Conservation (phyloP, 2,113 vertebrate genomes). For the Petroica traversi region DNA sequence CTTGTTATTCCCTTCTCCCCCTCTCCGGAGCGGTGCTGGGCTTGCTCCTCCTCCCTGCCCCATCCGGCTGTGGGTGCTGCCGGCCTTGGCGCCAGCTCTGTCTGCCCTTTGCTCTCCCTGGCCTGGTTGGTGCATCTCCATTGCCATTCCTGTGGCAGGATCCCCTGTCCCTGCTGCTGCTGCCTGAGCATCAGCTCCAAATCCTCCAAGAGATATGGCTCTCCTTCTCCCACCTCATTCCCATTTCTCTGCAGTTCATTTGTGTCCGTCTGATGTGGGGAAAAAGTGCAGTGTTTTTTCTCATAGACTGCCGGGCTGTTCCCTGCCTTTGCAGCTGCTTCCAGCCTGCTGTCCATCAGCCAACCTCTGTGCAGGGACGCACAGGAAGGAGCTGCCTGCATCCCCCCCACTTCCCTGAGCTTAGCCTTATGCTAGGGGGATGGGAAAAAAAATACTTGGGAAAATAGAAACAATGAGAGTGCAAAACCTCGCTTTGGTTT, state of each 20-base stretch:
- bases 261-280: fast-evolving
- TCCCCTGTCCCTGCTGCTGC: neutral
- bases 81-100: neutral
- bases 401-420: neutral
- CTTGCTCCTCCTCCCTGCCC: neutral
- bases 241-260: fast-evolving
- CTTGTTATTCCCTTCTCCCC: neutral
- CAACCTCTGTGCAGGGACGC: neutral
- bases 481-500: neutral
- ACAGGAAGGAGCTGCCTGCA: neutral
- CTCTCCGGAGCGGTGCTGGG: neutral
- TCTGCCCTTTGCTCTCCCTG: slow-evolving; percentile 34
- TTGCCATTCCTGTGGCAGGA: fast-evolving
- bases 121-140: fast-evolving
- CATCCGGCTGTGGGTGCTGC: neutral
- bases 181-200: neutral
- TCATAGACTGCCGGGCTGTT: neutral
- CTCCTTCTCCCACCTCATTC: neutral
- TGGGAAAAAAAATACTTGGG: neutral
- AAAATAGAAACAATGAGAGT: neutral
- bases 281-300: neutral
- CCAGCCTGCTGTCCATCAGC: neutral
- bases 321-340: neutral
- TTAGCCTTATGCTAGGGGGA: neutral
- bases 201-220: fast-evolving